Evolutionary conservation across 2,888 invertebrate species (phyloP).

Genomic region (Tenthredo livida): DNA sequence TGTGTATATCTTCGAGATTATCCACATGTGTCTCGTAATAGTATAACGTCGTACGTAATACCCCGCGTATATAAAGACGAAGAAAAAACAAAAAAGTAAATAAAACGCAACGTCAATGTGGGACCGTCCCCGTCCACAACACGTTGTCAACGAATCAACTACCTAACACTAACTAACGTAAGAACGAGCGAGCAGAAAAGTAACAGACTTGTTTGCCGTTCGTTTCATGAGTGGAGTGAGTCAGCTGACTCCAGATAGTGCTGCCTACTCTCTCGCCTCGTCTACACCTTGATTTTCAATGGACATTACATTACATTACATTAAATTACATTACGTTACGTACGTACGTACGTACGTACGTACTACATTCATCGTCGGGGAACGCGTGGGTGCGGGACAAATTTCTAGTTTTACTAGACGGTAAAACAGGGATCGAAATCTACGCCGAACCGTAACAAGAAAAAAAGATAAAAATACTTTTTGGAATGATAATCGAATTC

Average conservation of each 20-base stretch:
- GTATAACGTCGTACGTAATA: too few relatives aligned
- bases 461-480: too few relatives aligned
- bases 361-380: too few relatives aligned
- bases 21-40: not conserved
- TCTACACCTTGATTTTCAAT: slow-evolving; percentile 35
- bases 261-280: not conserved
- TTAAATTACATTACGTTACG: not conserved
- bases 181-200: not conserved
- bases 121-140: not conserved
- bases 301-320: not conserved
- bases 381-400: too few relatives aligned
- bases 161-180: slow-evolving; percentile 45
- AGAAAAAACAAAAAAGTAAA: not conserved
- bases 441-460: not conserved
- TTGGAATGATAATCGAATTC: too few relatives aligned
- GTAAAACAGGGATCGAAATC: not conserved
- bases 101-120: not conserved
- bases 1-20: not conserved
- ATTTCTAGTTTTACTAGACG: too few relatives aligned
- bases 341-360: too few relatives aligned
- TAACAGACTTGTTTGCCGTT: not conserved
- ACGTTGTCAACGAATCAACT: slow-evolving; percentile 36
- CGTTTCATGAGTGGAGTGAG: not conserved
- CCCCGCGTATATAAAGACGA: too few relatives aligned
- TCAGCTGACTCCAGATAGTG: slow-evolving; percentile 38